These are phyloP conservation scores for Teinopalpus imperialis DNA, from an alignment of 2,888 invertebrate species.

Conservation along the genomic window DNA sequence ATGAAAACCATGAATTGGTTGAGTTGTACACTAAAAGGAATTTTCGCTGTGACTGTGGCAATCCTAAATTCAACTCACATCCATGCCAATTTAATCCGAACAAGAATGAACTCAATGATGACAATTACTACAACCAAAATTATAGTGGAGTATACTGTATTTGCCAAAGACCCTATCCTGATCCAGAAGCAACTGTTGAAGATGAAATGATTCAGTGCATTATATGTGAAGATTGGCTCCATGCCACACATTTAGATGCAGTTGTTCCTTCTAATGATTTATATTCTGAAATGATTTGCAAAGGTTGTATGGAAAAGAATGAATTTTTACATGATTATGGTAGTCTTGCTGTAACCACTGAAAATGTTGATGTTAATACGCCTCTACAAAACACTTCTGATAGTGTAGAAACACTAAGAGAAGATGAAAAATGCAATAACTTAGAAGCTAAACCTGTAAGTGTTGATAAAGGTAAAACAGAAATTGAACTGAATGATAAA, in stretches of 20 bases:
- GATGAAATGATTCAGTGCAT: conserved; percentile 98
- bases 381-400: conserved; percentile 21
- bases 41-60: conserved; percentile 98
- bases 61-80: conserved; percentile 85
- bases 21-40: conserved; percentile 98
- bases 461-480: conserved; percentile 22
- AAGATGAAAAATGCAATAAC: neutral
- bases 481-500: conserved; percentile 22
- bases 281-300: conserved; percentile 93
- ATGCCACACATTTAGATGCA: conserved; percentile 88
- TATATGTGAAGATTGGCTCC: conserved; percentile 99
- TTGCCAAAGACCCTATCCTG: conserved; percentile 96
- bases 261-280: conserved; percentile 80
- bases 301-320: conserved; percentile 88
- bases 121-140: conserved; percentile 95
- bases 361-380: conserved; percentile 37
- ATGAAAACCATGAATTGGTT: conserved; percentile 96
- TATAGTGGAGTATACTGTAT: conserved; percentile 95
- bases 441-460: conserved; percentile 15
- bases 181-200: conserved; percentile 89
- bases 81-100: conserved; percentile 86
- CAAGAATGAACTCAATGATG: conserved; percentile 85
- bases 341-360: conserved; percentile 62
- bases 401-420: conserved; percentile 15
- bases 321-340: conserved; percentile 88